Conservation (phyloP, 2,797 vertebrate species). For the Gallinago stenura region DNA sequence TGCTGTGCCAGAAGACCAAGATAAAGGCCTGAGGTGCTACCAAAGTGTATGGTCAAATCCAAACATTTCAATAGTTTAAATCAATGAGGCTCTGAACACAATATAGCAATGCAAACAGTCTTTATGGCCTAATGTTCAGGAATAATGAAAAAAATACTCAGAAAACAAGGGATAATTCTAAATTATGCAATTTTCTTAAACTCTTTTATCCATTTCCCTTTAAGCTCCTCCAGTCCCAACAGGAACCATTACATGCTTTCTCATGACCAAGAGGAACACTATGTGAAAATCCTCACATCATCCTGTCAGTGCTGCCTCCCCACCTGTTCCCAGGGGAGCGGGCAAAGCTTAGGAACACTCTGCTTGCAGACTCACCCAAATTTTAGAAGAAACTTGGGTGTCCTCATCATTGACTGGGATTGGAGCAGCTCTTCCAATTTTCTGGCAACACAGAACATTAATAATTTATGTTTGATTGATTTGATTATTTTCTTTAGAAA, state of each 20-base stretch:
- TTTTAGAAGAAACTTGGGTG: background rate
- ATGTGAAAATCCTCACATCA: background rate
- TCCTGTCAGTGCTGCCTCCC: background rate
- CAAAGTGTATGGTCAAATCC: background rate
- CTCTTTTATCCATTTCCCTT: background rate
- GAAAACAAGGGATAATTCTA: background rate
- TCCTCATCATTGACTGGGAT: background rate
- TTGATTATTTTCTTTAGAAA: constrained; percentile 47
- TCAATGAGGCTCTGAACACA: background rate
- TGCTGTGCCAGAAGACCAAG: background rate
- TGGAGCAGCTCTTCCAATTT: background rate
- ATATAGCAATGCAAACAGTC: background rate
- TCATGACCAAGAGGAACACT: background rate
- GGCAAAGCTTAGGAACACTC: background rate
- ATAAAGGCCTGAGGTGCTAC: background rate
- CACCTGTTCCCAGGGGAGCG: background rate
- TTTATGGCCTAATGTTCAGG: background rate
- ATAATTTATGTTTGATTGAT: constrained; percentile 55
- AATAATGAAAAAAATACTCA: background rate
- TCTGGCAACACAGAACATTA: constrained; percentile 9
- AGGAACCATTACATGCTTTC: background rate
- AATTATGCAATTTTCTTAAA: background rate
- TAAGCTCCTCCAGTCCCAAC: background rate
- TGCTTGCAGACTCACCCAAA: background rate
- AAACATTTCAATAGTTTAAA: background rate